A percentile compares a stretch with the other conserved stretches of the same genome.
phyloP scores from a whole-genome alignment of 2,113 vertebrate species.

The Ranitomeya imitator region DNA sequence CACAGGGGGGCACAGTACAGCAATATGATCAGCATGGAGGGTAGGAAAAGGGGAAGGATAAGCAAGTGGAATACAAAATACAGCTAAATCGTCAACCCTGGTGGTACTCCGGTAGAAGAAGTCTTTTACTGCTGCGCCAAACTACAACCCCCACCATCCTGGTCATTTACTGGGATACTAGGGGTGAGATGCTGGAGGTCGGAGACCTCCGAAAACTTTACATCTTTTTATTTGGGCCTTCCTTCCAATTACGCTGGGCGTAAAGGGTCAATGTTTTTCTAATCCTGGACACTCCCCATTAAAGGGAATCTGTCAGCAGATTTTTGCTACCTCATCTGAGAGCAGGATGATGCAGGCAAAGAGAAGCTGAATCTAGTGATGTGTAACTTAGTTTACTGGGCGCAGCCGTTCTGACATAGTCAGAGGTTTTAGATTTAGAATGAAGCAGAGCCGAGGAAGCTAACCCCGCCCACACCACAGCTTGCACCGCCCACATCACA shows the following conservation, averaged over 20 bases:
- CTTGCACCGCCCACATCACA: no score
- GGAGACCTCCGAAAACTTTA: not conserved
- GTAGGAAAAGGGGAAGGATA: constrained; percentile 58
- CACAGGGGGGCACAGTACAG: constrained; percentile 53
- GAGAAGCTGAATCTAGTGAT: no score
- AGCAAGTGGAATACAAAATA: constrained; percentile 40
- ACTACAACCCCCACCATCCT: constrained; percentile 32
- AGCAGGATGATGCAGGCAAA: no score
- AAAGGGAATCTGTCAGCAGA: no score
- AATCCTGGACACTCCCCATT: no score
- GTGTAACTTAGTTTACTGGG: no score
- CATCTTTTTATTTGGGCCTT: not conserved
- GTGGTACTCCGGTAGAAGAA: no score
- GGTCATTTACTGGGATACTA: not conserved
- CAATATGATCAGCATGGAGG: constrained; percentile 72
- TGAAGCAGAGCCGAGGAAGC: no score
- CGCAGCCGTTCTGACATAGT: no score
- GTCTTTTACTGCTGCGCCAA: not conserved
- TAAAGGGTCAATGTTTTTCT: not conserved
- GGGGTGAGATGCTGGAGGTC: not conserved
- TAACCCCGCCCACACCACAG: no score
- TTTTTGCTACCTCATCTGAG: no score
- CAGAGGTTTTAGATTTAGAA: no score
- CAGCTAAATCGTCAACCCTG: constrained; percentile 6
- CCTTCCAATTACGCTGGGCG: not conserved